Base-by-base conservation (phyloP, 2,797 vertebrate species). In the Gymnocypris eckloni region DNA sequence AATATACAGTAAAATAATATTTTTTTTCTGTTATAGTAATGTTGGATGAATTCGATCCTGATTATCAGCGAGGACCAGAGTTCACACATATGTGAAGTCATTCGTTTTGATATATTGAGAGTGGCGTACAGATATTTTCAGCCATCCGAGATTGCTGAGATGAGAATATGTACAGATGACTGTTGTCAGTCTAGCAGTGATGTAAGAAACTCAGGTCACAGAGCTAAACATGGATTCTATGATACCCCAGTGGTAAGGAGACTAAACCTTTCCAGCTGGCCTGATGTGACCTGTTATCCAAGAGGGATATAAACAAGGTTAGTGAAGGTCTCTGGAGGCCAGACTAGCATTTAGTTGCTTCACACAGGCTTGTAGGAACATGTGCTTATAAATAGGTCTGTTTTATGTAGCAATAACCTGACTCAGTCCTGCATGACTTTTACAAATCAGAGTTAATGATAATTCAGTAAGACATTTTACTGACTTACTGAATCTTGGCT, bases 191-290 rank as follows among this genome's bases (percentile, higher is more conserved):
- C 54, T 61, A 43, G 22, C 39, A 18, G 39, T 45, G 22, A 79
- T 61, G n/a, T 79, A 22, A 41, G 76, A 41, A 78, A 61, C 76
- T 79, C 16, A n/a, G 33, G 22, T 56, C 73, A 54, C 6, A 33
- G 50, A 20, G 22, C n/a, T 79, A 67, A 67, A 39, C 37, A 61
- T 79, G 76, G 76, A 79, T 79, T 79, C 76, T 79, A 16, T 61
- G 54, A 18, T 20, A 64, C 43, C 77, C 22, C 77, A 67, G 37
- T 28, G 56, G n/a, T 61, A 43, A 59, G 15, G 43, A 37, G 59
- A 66, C 41, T 50, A 33, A 50, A 33, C 41, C 78, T 66, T 80
- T 80, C 25, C 78, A 80, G 43, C 41, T 67, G 78, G 28, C 59
- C 43, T 48, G 59, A 48, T 79, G 13, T 79, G 16, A 66, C 61